Base-by-base conservation (phyloP, 2,888 invertebrate species). In the Eilema griseolum region DNA sequence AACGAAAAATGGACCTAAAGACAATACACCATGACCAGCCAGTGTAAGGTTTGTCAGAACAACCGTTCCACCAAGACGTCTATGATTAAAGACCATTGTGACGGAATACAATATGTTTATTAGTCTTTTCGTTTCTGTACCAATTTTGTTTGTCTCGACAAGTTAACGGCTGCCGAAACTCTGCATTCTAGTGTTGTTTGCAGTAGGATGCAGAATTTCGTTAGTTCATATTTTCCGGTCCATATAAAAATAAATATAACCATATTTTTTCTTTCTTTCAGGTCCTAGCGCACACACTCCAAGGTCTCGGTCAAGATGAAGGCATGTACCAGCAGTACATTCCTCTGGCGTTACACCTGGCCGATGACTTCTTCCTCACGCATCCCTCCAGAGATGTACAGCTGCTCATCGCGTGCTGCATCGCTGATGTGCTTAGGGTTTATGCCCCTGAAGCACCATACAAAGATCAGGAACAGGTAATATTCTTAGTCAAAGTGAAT, bases 401-500 rank as follows among this genome's bases (percentile, higher is more conserved):
- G 89, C 95, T 99, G 66, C 95, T 99, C 52, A 98, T 99, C 73
- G 99, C 99, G 0, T 99, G 99, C 92, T 99, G 99, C 90, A 98
- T 99, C 86, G 99, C 99, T 10, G 99, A 99, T 92, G 98, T 99
- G 46, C 96, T 99, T 78, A 96, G 99, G 73, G 98, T 99, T 10
- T 99, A 99, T 92, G 99, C 99, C 1, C 99, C 99, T 0, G 99
- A 99, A 89, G 99, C 99, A 56, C 99, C 99, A 0, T 99, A 99
- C 90, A 99, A 99, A 93, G 99, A 99, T 89, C 97, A 98, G 75
- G 98, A 98, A 75, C 98, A 99, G 96, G 97, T 99, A 73, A 76
- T 77, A 67, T 1, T 41, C 10, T 52, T 46, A 46, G 12, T 24
- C 4, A 24, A 57, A 57, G 3, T 1, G 3, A 23, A 56, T 10